Evolutionary conservation across 2,113 vertebrate species (phyloP), one percentile per base, ranked within the genome.

Genomic region (Lutjanus erythropterus): DNA sequence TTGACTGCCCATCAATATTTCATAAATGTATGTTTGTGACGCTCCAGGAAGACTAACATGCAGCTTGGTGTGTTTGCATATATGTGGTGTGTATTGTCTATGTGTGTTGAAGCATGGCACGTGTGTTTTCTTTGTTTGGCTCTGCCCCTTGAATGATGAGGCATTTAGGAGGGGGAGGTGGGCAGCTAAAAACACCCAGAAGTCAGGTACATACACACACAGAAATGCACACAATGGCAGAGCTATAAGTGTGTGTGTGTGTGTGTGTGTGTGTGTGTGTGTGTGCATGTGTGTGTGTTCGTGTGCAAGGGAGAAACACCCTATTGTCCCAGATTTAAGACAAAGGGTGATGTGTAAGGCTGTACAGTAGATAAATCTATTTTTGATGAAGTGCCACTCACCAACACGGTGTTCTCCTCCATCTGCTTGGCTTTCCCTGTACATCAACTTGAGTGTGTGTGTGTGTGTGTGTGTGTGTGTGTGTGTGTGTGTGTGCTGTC

Each of bases 371-470:
- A 80, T 82, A 9, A 71, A 88, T 93, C 59, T 81, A 86, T 89
- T 86, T 92, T 91, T 91, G 80, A 93, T 92, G 88, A 90, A 69
- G 81, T 74, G 59, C 70, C 78, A 68, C 75, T 89, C 42, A 37
- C 23, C 41, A 35, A 31, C 55, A 33, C 53, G 4, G 33, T 65
- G 21, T 41, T 58, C n/a, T 6, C 42, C 60, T 68, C 14, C 0
- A 18, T 60, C 60, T 58, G 33, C 65, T 29, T 27, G 64, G 21
- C 23, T 77, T 65, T 74, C 46, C 4, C 46, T 53, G 56, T 71
- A 47, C 16, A 16, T 84, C 6, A 71, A 56, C 18, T 21, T 23
- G 29, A 68, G 59, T 50, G n/a, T 46, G 14, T 68, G 29, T 72
- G 15, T 52, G 19, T 39, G 52, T 66, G 21, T 31, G 25, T 59